These are phyloP conservation scores for Drosophila athabasca DNA, from an alignment of 1,140 invertebrate species.

Conservation along the genomic window DNA sequence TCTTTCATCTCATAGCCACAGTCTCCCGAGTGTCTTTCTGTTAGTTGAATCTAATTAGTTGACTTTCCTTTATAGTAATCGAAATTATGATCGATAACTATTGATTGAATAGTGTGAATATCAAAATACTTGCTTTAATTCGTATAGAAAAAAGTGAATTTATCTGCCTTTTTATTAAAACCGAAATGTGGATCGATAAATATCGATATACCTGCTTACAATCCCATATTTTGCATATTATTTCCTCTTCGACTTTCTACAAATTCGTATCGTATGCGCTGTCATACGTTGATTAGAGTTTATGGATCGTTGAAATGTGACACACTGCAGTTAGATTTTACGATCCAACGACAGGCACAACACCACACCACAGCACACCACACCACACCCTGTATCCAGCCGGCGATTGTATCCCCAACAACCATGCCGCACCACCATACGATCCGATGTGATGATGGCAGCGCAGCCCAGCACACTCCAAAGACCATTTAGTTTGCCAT, in stretches of 20 bases:
- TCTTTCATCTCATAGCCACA: too few species aligned
- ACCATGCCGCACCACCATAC: slow-evolving; percentile 1
- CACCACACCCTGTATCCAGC: slow-evolving; percentile 17
- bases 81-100: too few species aligned
- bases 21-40: too few species aligned
- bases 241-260: background rate
- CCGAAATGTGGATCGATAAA: too few species aligned
- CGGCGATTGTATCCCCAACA: slow-evolving; percentile 8
- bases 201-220: too few species aligned
- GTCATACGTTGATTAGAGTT: slow-evolving; percentile 18
- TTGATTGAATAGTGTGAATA: too few species aligned
- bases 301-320: background rate
- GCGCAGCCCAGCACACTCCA: background rate
- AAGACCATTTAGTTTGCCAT: slow-evolving; percentile 58
- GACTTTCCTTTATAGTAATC: too few species aligned
- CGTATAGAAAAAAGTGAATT: too few species aligned
- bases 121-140: too few species aligned
- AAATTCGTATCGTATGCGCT: background rate
- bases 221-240: background rate
- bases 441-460: slow-evolving; percentile 1
- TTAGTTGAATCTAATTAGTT: too few species aligned
- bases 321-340: slow-evolving; percentile 10
- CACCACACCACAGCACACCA: slow-evolving; percentile 11
- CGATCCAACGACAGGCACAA: background rate
- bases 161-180: too few species aligned